Evolutionary conservation across 2,113 vertebrate species (phyloP).

Genomic region (Micromys minutus): DNA sequence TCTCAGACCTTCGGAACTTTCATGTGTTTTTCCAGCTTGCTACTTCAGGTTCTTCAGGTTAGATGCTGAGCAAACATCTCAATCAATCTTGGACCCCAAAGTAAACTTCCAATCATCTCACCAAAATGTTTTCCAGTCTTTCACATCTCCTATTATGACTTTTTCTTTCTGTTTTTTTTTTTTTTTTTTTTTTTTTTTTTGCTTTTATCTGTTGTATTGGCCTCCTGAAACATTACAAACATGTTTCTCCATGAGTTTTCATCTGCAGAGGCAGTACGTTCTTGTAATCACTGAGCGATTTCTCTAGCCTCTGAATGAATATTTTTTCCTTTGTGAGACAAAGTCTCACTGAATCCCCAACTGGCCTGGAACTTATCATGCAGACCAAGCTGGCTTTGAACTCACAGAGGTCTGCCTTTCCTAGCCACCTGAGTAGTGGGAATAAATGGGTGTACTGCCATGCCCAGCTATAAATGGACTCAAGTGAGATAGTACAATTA

Average conservation of each 20-base stretch:
- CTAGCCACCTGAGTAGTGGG: not conserved
- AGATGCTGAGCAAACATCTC: not conserved
- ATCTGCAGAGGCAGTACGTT: not conserved
- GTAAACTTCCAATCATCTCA: not conserved
- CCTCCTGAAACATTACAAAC: not conserved
- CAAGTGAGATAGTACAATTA: not conserved
- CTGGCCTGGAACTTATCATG: not conserved
- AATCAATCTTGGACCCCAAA: not conserved
- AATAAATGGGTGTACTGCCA: not conserved
- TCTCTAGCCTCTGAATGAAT: not conserved
- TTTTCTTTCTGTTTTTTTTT: not conserved
- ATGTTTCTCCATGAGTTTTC: not conserved
- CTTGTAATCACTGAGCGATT: not conserved
- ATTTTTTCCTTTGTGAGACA: not conserved
- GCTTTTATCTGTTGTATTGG: not conserved
- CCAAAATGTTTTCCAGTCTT: not conserved
- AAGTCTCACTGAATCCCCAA: not conserved
- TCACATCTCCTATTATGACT: not conserved
- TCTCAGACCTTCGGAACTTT: not conserved
- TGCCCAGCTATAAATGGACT: not conserved
- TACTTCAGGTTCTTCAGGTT: not conserved
- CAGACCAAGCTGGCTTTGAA: not conserved
- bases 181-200: not conserved
- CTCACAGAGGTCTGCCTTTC: not conserved
- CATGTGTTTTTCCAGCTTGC: not conserved